Evolutionary conservation across 2,888 invertebrate genomes (phyloP).

Genomic region (Tenthredo scrophulariae): DNA sequence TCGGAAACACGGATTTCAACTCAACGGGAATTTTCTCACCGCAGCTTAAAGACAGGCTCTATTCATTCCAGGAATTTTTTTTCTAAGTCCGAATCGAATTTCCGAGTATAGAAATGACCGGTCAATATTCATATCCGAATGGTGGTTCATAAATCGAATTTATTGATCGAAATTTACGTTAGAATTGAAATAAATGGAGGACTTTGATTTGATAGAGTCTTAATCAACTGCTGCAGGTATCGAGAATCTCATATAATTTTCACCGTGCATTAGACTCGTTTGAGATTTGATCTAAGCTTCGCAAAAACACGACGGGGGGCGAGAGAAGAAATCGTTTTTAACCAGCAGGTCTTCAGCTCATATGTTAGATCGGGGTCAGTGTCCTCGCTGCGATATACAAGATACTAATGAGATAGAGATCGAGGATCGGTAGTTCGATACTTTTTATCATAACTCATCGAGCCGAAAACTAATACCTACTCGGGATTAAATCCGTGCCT

Average conservation of each 20-base stretch:
- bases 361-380: not conserved
- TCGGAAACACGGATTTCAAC: not conserved
- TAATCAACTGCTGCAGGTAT: not conserved
- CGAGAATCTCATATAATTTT: not conserved
- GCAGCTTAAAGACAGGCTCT: not conserved
- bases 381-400: not conserved
- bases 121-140: not conserved
- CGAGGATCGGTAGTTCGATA: not conserved
- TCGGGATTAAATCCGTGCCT: not conserved
- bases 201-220: not conserved
- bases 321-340: not conserved
- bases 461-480: not conserved
- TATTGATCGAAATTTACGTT: not conserved
- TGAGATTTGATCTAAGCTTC: slow-evolving; percentile 9
- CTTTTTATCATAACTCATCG: not conserved
- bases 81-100: not conserved
- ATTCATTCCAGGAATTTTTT: not conserved
- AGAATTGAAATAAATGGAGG: not conserved
- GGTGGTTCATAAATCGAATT: not conserved
- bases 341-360: not conserved
- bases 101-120: not conserved
- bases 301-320: not conserved
- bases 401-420: not conserved
- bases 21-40: not conserved
- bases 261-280: not conserved